Evolutionary conservation across 35 echinoderm and acorn worm species (phyloP).

Genomic region (Ophioderma brevispina): DNA sequence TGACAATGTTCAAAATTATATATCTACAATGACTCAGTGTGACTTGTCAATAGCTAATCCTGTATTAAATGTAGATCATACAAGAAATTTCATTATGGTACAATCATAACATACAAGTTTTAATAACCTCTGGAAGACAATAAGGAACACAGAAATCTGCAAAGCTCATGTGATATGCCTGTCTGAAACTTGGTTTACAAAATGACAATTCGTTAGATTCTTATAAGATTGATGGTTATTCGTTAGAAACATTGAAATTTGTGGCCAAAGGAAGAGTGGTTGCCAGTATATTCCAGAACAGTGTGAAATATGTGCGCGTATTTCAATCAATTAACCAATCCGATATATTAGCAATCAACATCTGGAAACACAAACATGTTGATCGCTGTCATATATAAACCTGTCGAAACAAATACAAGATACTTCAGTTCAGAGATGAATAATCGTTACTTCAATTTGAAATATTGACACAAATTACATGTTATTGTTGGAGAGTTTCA

Average conservation of each 20-base stretch:
- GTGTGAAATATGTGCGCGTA: not conserved
- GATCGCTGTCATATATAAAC: conserved; percentile 16
- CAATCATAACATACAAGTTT: conserved; percentile 20
- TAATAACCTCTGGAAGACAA: not conserved
- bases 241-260: not conserved
- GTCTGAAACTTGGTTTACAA: conserved; percentile 55
- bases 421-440: not conserved
- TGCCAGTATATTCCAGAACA: not conserved
- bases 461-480: not conserved
- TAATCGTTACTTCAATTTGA: not conserved
- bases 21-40: not conserved
- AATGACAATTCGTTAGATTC: not conserved
- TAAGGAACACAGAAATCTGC: not conserved
- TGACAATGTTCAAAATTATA: not conserved
- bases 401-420: not conserved
- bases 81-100: not conserved
- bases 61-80: not conserved
- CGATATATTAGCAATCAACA: conserved; percentile 1
- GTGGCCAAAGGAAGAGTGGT: not conserved
- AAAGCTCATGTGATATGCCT: conserved; percentile 19
- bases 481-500: conserved; percentile 8
- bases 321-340: not conserved
- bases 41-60: not conserved
- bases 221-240: not conserved
- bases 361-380: not conserved